Evolutionary conservation across 2,113 vertebrate species (phyloP).

Genomic region (Bubo bubo): DNA sequence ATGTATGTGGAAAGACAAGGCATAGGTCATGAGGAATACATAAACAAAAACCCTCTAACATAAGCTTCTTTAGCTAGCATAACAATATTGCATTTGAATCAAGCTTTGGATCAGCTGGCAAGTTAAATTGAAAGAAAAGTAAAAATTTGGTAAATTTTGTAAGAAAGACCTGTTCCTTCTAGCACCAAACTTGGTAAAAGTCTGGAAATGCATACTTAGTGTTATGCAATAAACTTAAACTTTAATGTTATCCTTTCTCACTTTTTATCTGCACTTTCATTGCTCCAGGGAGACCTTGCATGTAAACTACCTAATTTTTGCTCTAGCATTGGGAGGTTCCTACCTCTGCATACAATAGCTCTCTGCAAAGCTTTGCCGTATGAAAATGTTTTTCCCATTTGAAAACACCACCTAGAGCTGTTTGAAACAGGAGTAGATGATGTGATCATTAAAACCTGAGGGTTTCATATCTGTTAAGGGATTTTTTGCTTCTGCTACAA

Average conservation of each 20-base stretch:
- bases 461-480: not conserved
- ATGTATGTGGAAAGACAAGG: not conserved
- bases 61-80: not conserved
- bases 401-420: not conserved
- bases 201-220: not conserved
- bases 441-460: not conserved
- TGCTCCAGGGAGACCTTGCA: not conserved
- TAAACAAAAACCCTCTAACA: not conserved
- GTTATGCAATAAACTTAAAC: not conserved
- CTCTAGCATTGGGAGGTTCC: not conserved
- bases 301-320: constrained; percentile 10
- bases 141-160: not conserved
- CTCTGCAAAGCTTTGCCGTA: not conserved
- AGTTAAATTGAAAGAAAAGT: not conserved
- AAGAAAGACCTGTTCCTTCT: not conserved
- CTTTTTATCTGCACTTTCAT: not conserved
- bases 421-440: not conserved
- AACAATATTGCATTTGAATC: not conserved
- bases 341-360: not conserved
- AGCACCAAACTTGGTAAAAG: not conserved
- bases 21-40: not conserved
- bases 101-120: not conserved
- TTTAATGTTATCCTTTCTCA: not conserved
- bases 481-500: not conserved
- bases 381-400: not conserved